These are phyloP conservation scores for Dexiosoma caninum DNA, from an alignment of 2,888 invertebrate species.

Conservation along the genomic window DNA sequence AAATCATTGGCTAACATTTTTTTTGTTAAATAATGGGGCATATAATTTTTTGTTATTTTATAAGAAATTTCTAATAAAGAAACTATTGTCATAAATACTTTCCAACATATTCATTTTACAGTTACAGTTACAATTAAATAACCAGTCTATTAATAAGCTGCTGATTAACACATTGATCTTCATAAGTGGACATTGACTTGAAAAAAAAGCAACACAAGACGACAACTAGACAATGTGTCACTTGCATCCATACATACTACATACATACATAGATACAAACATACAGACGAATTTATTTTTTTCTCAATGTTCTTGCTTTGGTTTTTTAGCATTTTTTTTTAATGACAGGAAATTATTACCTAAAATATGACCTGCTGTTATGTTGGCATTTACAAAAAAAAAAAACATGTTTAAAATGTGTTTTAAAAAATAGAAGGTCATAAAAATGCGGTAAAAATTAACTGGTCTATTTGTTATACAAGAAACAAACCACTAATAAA, in stretches of 20 bases:
- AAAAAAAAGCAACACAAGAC: background rate
- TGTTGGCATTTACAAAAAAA: background rate
- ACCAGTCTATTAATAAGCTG: no score
- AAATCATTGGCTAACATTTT: no score
- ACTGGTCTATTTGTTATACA: background rate
- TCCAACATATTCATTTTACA: background rate
- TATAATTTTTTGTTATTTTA: no score
- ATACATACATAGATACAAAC: no score
- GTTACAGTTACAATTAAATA: no score
- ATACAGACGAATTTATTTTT: background rate
- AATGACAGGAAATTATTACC: slow-evolving; percentile 18
- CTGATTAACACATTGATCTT: background rate
- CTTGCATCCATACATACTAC: no score
- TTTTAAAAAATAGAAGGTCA: slow-evolving; percentile 38
- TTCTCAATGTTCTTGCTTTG: slow-evolving; percentile 4
- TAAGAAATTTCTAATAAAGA: no score
- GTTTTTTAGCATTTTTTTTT: slow-evolving; percentile 19
- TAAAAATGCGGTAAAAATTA: slow-evolving; percentile 23
- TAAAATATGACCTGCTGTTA: slow-evolving; percentile 30
- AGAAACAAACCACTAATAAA: no score
- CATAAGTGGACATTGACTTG: background rate
- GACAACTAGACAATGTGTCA: slow-evolving; percentile 7
- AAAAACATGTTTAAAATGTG: slow-evolving; percentile 3
- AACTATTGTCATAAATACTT: no score
- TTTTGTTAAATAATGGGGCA: no score